These are phyloP conservation scores for Myotis davidii DNA, from an alignment of 2,113 vertebrate species.

Conservation along the genomic window DNA sequence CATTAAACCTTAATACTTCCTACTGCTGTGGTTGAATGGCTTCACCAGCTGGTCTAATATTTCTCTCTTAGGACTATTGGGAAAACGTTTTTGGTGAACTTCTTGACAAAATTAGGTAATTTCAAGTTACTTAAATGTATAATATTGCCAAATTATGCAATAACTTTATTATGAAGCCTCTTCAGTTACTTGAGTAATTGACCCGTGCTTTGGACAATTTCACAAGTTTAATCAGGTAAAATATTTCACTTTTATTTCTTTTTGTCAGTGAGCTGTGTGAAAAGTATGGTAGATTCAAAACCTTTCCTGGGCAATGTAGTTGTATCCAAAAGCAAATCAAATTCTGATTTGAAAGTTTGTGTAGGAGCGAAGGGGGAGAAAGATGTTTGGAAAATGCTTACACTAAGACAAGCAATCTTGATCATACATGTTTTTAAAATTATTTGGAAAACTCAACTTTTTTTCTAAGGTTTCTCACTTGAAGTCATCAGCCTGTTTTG, in stretches of 20 bases:
- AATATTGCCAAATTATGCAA: not conserved
- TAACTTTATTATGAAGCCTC: not conserved
- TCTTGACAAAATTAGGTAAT: not conserved
- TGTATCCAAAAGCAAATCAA: not conserved
- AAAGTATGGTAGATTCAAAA: not conserved
- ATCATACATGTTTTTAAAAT: not conserved
- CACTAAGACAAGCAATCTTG: not conserved
- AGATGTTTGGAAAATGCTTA: not conserved
- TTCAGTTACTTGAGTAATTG: not conserved
- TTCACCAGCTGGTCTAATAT: not conserved
- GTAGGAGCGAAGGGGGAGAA: no score
- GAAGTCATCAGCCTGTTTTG: not conserved
- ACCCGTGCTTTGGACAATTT: not conserved
- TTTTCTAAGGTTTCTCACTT: not conserved
- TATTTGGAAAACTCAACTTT: not conserved
- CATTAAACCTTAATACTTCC: not conserved
- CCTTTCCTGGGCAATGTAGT: not conserved
- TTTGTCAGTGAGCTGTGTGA: not conserved
- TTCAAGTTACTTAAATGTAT: not conserved
- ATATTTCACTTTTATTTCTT: not conserved
- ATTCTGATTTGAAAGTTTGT: not conserved
- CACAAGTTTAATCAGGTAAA: not conserved
- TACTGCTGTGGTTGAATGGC: not conserved
- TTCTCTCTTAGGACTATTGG: not conserved
- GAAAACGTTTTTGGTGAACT: not conserved